Evolutionary conservation across 2,797 vertebrate species (phyloP).

Genomic region (Danionella dracula): DNA sequence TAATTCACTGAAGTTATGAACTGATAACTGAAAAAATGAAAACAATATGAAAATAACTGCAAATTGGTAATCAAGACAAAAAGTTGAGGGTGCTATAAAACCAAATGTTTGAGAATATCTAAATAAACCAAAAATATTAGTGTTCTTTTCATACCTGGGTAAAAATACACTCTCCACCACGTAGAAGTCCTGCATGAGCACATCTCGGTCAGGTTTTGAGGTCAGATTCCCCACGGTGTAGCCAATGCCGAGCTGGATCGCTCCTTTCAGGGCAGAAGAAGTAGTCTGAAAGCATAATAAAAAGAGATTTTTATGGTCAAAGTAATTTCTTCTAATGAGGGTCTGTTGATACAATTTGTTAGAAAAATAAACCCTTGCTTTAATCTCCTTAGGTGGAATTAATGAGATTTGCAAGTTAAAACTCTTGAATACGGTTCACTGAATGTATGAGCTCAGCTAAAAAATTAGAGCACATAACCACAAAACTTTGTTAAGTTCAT

Average conservation of each 20-base stretch:
- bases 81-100: no score
- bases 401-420: neutral
- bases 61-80: no score
- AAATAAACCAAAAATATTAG: no score
- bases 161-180: constrained; percentile 97
- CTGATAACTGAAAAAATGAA: no score
- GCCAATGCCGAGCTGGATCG: constrained; percentile 95
- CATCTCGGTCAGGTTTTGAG: constrained; percentile 95
- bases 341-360: neutral
- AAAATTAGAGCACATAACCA: neutral
- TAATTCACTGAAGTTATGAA: no score
- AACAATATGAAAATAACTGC: no score
- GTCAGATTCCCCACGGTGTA: constrained; percentile 96
- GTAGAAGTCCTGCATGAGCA: constrained; percentile 99
- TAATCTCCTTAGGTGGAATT: neutral
- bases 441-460: neutral
- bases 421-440: neutral
- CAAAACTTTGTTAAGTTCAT: neutral
- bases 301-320: neutral
- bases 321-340: neutral
- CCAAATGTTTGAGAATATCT: no score
- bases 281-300: constrained; percentile 75
- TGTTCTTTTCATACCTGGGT: constrained; percentile 79
- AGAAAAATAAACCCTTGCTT: neutral
- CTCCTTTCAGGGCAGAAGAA: constrained; percentile 92